Evolutionary conservation across 2,888 invertebrate species (phyloP), one percentile per base, ranked within the genome.

Genomic region (Eupithecia abbreviata): DNA sequence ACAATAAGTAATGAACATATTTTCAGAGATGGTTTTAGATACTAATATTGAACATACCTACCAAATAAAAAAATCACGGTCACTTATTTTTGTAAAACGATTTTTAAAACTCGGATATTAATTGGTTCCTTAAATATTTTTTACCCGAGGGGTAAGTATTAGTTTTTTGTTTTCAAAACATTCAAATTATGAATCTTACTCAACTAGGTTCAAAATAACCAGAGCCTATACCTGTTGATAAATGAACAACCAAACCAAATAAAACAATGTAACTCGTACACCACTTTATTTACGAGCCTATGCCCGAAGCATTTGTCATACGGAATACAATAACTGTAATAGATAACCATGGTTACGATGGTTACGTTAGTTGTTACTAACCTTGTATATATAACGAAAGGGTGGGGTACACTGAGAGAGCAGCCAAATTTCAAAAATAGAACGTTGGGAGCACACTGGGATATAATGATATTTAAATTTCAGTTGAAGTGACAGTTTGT

Each of bases 281-380:
- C 69, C 47, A 65, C 43, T 55, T 58, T 74, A 78, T 76, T 76
- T 74, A 78, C 76, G 72, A 73, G 75, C 67, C 13, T 66, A 47
- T 42, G 76, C 71, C 66, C 45, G 65, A 15, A 51, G 83, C 91
- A 93, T 94, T 94, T 92, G 91, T 94, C 94, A 93, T 90, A 91
- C 89, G 89, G 90, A 89, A 91, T 87, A 94, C 93, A 94, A 93
- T 93, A 90, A 90, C 87, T 87, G 89, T 92, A 89, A 94, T 93
- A 91, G 91, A 94, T 94, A 92, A 92, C 93, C 91, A 92, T 93
- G 92, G 92, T 92, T 92, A 87, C 58, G 58, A 58, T 43, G 43
- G 67, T 92, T 90, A 92, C 92, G 94, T 93, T 93, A 90, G 89
- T 82, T 89, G 90, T 89, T 89, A 85, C 88, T 85, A 82, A 84